Conservation (phyloP, 2,113 vertebrate species). For the Haplotaxodon microlepis region DNA sequence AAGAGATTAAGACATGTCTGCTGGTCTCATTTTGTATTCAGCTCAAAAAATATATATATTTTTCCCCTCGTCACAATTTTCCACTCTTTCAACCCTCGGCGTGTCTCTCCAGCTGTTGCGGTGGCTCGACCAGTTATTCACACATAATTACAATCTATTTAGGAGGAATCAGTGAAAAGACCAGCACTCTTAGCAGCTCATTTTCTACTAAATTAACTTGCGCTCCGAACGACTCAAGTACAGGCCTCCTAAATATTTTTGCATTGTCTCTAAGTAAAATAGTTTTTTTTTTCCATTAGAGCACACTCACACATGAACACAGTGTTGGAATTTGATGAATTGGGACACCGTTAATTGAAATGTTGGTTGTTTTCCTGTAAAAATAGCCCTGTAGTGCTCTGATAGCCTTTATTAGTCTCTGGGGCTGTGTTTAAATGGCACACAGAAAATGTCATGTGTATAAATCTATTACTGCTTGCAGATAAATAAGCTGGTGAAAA, state of each 20-base stretch:
- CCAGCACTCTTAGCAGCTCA: slow-evolving; percentile 47
- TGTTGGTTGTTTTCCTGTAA: slow-evolving; percentile 20
- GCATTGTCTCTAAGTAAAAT: slow-evolving; percentile 34
- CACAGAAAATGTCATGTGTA: slow-evolving; percentile 53
- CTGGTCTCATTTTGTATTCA: background rate
- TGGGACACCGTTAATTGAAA: slow-evolving; percentile 39
- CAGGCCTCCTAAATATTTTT: background rate
- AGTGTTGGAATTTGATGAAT: slow-evolving; percentile 26
- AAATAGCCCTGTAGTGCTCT: background rate
- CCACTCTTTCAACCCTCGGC: background rate
- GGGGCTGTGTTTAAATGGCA: slow-evolving; percentile 42
- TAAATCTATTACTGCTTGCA: slow-evolving; percentile 27
- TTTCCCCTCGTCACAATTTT: background rate
- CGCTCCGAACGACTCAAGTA: slow-evolving; percentile 2
- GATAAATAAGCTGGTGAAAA: slow-evolving; percentile 27
- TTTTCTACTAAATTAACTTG: slow-evolving; percentile 66
- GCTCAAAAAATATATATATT: background rate
- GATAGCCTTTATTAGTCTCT: slow-evolving; percentile 33
- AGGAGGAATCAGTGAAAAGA: slow-evolving; percentile 48
- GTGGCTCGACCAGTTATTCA: slow-evolving; percentile 19
- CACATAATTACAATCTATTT: slow-evolving; percentile 62
- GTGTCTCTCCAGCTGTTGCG: slow-evolving; percentile 8
- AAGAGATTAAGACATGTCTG: background rate
- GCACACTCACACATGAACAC: background rate
- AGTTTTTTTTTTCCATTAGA: background rate